Evolutionary conservation across 2,888 invertebrate genomes (phyloP), one percentile per base, ranked within the genome.

Genomic region (Drosophila colorata): DNA sequence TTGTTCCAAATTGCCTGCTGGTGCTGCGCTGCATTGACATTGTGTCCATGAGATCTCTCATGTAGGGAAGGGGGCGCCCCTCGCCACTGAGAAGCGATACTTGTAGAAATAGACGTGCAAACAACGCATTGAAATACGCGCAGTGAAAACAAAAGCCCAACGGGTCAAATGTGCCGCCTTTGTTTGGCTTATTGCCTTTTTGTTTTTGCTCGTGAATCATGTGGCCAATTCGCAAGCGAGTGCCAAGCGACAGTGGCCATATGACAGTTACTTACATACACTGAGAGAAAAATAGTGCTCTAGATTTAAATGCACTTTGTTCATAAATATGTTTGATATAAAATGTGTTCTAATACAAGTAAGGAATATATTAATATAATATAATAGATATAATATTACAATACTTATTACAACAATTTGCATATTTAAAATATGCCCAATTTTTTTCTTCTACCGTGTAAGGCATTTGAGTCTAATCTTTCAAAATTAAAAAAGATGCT

Each of bases 91-190:
- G 25, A 9, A 41, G 31, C 43, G 33, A 33, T 20, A 16, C 14
- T 23, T 35, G n/a, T 16, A 41, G 13, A 68, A 20, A 69, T 38
- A 47, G 31, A 52, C 41, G 47, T 49, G 69, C 47, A 57, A 58
- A 56, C 49, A 70, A 28, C 48, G 31, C 51, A 59, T 56, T 41
- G 25, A 25, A 25, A 25, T 25, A 25, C 25, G 7, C 48, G 31
- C 51, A 59, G 56, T 41, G 57, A 60, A 67, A 73, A 70, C 57
- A 74, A 55, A 69, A 75, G 14, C 43, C 38, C 20, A 68, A 40
- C 56, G 73, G 82, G 80, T 82, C 74, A 69, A 79, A 64, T 64
- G 46, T 40, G 59, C 59, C 66, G 76, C 68, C 70, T 77, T 82
- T 74, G 70, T 74, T 60, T 68, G 49, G n/a, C 25, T 58, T 55